Evolutionary conservation across 1,140 invertebrate species (phyloP).

Genomic region (Orius insidiosus): DNA sequence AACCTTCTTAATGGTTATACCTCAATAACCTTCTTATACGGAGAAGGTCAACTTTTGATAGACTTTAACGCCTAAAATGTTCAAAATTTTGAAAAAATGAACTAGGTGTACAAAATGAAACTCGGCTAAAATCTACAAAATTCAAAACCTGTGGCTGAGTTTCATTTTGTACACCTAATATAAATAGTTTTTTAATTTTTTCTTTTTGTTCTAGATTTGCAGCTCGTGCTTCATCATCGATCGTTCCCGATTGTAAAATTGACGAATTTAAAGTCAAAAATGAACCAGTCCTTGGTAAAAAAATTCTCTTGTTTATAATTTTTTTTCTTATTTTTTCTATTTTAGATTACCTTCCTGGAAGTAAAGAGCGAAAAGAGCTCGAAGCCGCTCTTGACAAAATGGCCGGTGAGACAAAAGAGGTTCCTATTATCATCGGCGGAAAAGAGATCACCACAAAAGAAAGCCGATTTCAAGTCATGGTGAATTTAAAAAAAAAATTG

Average conservation of each 20-base stretch:
- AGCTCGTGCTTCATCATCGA: conserved; percentile 16
- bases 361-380: conserved; percentile 59
- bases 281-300: conserved; percentile 50
- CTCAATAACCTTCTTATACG: too few relatives aligned
- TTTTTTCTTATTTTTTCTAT: conserved; percentile 7
- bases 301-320: not conserved
- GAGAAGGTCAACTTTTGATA: too few relatives aligned
- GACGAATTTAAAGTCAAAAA: conserved; percentile 57
- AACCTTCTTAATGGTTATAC: too few relatives aligned
- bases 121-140: too few relatives aligned
- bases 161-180: too few relatives aligned
- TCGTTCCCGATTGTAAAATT: conserved; percentile 41
- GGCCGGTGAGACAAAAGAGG: conserved; percentile 49
- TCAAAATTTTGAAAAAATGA: too few relatives aligned
- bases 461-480: conserved; percentile 57
- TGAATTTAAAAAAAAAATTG: conserved; percentile 28
- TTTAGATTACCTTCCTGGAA: conserved; percentile 57
- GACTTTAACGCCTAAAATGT: too few relatives aligned
- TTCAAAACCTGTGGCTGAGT: too few relatives aligned
- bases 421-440: conserved; percentile 84
- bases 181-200: not conserved
- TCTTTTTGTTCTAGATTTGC: conserved; percentile 4
- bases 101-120: too few relatives aligned
- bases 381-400: conserved; percentile 51
- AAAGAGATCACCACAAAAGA: conserved; percentile 63